These are phyloP conservation scores for Halcyon malimbica DNA, from an alignment of 2,113 vertebrate species.

Conservation along the genomic window DNA sequence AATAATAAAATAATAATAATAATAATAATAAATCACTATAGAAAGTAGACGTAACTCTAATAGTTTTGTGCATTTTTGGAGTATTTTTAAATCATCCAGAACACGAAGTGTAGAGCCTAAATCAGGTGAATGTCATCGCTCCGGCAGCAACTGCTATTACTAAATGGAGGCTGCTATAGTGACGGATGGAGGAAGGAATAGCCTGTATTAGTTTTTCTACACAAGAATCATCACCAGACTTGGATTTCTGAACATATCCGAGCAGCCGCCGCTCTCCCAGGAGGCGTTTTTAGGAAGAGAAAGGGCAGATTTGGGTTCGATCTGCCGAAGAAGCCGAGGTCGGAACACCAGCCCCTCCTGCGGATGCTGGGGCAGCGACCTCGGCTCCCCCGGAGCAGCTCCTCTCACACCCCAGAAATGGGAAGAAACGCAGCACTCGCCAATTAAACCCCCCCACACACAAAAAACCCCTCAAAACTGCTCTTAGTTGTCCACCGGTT, in stretches of 20 bases:
- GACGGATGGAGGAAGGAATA: not conserved
- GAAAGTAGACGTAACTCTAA: constrained; percentile 58
- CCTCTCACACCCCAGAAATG: not conserved
- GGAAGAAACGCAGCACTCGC: not conserved
- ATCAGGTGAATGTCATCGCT: not conserved
- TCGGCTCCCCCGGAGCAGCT: not conserved
- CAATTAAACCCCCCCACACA: not conserved
- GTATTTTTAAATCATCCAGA: constrained; percentile 32
- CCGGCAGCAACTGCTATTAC: not conserved
- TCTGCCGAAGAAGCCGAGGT: not conserved
- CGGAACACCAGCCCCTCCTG: not conserved
- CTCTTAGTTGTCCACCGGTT: not conserved
- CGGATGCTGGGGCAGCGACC: not conserved
- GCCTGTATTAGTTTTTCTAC: not conserved
- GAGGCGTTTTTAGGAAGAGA: not conserved
- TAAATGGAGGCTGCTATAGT: not conserved
- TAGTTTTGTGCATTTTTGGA: constrained; percentile 63
- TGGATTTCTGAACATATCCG: not conserved
- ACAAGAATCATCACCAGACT: not conserved
- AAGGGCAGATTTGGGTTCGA: accelerated
- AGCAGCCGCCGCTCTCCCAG: not conserved
- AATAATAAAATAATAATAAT: not conserved
- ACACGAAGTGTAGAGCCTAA: not conserved
- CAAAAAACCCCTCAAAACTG: not conserved
- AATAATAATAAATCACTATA: constrained; percentile 34